Base-by-base conservation (phyloP, 2,888 invertebrate genomes). In the Aquatica leii region DNA sequence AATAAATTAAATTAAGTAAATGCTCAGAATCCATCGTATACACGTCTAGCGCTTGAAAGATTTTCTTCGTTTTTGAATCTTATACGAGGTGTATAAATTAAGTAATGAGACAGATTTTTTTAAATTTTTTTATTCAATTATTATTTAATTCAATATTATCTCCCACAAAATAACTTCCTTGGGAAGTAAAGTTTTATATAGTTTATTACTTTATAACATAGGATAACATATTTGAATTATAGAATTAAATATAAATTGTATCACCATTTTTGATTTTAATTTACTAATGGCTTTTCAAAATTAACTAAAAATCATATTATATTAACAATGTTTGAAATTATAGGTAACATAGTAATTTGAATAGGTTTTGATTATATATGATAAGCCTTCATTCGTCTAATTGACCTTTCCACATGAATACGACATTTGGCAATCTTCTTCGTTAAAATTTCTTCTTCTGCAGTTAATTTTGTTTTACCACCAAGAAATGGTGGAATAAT, bases 401-500 rank as follows among this genome's bases (percentile, higher is more conserved):
- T 40, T 5, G 54, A n/a, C n/a, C 54, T 18, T 43, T 55, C 55
- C 1, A 55, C 55, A 31, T 43, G 55, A 17, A 43, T 55, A 15
- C 55, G 41, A 12, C 24, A 35, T 20, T 43, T 21, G 14, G 55
- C 43, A 43, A 43, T 55, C 17, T 21, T 15, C 20, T 57, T 57
- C 31, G 46, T 17, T 48, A 58, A 35, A 14, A 48, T 57, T 17
- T 57, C 56, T 31, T 57, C 48, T 11, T 57, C 48, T 17, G 34
- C 34, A 1, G 56, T 57, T 21, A 57, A 34, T 5, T 17, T 11
- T 1, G 34, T 15, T 12, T 48, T 43, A 6, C 48, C 56, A 11
- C 24, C 34, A 11, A 57, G 8, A 34, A 57, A 57, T 15, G 56
- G 56, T 17, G 56, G 56, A 34, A 57, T 57, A 3, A 17, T 24